Base-by-base conservation (phyloP, 1,140 invertebrate genomes). In the Drosophila kurseongensis region DNA sequence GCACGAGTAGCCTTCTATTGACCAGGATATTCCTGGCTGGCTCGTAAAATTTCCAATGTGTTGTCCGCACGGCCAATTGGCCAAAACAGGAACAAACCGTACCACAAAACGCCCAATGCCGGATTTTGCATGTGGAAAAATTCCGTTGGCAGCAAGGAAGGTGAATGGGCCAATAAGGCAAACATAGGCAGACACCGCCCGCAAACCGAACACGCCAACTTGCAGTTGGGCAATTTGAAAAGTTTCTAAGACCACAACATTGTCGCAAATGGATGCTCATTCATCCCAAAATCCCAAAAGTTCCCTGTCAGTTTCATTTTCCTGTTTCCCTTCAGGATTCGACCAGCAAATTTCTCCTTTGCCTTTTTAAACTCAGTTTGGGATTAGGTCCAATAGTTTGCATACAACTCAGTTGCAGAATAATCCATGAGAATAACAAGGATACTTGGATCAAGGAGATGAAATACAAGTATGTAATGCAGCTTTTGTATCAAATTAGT, bases 191-290 rank as follows among this genome's bases (percentile, higher is more conserved):
- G 66, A 54, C 44, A 29, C 57, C 13, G 29, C 27, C 16, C 51
- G 51, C 18, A 13, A 48, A 18, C 6, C n/a, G 51, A 14, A 55
- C 71, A 59, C 36, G 54, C 61, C 62, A 27, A 35, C 50, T 54
- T 35, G 48, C 55, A 48, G 72, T 36, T n/a, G 0, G 47, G 35
- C 44, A 63, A 75, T 85, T 81, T 50, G 55, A 62, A 78, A 86
- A 78, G 75, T 78, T 75, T 61, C 23, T 12, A 9, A 14, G 55
- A 35, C 75, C 82, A 42, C 78, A 81, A 79, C 71, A 72, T 76
- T 88, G 78, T 76, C 62, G 48, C 54, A 63, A 68, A 61, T 78
- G 63, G 67, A 57, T 52, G 29, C 45, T 35, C 23, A 23, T 4
- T 23, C 3, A 23, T 23, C 23, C 23, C 23, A 23, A 23, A 23